Evolutionary conservation across 2,888 invertebrate species (phyloP).

Genomic region (Drosophila buzzatii): DNA sequence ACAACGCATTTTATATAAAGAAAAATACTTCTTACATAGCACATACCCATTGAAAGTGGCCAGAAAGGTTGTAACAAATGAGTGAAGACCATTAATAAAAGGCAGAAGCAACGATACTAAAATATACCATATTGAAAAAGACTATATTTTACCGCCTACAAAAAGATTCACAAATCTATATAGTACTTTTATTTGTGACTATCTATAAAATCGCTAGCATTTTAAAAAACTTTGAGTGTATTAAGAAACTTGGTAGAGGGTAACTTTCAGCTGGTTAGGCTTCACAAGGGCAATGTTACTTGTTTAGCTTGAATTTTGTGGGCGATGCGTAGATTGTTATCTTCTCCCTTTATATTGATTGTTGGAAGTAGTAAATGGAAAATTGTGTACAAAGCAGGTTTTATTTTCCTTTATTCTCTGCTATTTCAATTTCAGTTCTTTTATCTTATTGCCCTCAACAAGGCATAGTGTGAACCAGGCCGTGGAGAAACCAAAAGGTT

Average conservation of each 20-base stretch:
- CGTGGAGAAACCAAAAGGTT: slow-evolving; percentile 36
- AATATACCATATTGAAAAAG: neutral
- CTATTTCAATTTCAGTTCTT: slow-evolving; percentile 1
- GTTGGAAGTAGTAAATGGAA: slow-evolving; percentile 47
- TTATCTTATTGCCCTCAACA: slow-evolving; percentile 1
- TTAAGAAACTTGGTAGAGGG: neutral
- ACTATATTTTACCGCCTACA: neutral
- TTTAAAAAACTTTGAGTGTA: neutral
- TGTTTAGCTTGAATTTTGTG: slow-evolving; percentile 26
- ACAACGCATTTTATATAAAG: slow-evolving; percentile 66
- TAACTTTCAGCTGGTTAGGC: neutral
- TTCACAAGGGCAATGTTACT: neutral
- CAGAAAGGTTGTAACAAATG: neutral
- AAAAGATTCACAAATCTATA: neutral
- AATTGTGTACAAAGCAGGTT: slow-evolving; percentile 65
- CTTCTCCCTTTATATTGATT: slow-evolving; percentile 26
- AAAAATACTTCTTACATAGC: neutral
- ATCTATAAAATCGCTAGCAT: neutral
- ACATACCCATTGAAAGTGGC: neutral
- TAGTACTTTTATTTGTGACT: neutral
- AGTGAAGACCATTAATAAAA: no score
- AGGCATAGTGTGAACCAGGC: slow-evolving; percentile 18
- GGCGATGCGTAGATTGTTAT: slow-evolving; percentile 26
- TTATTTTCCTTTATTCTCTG: slow-evolving; percentile 17
- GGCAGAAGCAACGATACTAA: neutral